phyloP scores from a whole-genome alignment of 2,113 vertebrate species.

The Zosterops hypoxanthus region DNA sequence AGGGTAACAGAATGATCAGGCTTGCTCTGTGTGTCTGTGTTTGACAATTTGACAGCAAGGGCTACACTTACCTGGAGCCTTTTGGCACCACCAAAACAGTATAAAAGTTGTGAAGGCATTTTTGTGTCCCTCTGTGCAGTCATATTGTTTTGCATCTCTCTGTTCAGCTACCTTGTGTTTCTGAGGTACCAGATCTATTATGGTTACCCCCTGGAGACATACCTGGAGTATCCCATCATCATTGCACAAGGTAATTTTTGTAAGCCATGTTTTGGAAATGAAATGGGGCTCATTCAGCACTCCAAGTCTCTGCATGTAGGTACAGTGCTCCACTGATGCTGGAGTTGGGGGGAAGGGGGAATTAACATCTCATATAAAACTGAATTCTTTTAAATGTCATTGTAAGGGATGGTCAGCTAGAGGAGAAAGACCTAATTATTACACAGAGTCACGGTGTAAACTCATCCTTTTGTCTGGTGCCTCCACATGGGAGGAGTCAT shows the following conservation, averaged over 20 bases:
- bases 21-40: background rate
- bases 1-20: background rate
- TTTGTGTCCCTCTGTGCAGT: background rate
- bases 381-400: background rate
- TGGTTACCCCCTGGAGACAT: conserved; percentile 86
- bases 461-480: background rate
- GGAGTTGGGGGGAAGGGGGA: background rate
- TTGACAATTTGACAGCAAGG: background rate
- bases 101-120: background rate
- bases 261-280: background rate
- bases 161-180: conserved; percentile 87
- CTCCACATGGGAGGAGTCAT: background rate
- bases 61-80: background rate
- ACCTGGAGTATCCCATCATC: conserved; percentile 92
- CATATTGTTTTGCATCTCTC: background rate
- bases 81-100: background rate
- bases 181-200: conserved; percentile 94
- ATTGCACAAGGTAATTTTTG: conserved; percentile 88
- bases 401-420: background rate
- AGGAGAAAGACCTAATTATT: background rate
- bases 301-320: background rate
- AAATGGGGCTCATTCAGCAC: background rate
- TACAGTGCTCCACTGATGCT: background rate
- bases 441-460: background rate
- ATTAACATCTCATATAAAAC: background rate